These are phyloP conservation scores for Trematomus bernacchii DNA, from an alignment of 2,797 vertebrate genomes.

Conservation along the genomic window DNA sequence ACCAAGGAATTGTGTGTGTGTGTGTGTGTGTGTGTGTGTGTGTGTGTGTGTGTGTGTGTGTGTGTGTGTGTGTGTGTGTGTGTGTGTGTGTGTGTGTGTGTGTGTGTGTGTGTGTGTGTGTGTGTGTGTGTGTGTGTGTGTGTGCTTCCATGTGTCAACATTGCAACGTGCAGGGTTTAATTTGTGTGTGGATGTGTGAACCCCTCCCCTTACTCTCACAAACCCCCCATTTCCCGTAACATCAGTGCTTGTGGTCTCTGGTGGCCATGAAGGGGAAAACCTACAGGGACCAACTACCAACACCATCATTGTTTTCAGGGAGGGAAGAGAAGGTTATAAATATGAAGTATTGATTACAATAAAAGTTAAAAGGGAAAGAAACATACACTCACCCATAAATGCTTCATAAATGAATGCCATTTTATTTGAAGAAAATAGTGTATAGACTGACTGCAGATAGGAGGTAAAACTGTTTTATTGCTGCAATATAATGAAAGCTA, in stretches of 20 bases:
- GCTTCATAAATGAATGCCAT: background rate
- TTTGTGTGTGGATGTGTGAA: slow-evolving; percentile 16
- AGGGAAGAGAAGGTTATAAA: background rate
- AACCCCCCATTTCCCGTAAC: slow-evolving; percentile 42
- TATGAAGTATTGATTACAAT: background rate
- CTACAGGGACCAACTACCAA: slow-evolving; percentile 40
- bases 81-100: slow-evolving; percentile 25
- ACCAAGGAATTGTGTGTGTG: slow-evolving; percentile 48
- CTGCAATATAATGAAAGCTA: too few species aligned
- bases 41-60: slow-evolving; percentile 19
- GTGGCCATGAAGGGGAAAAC: slow-evolving; percentile 40
- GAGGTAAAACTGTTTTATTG: too few species aligned
- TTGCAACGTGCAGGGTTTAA: slow-evolving; percentile 15
- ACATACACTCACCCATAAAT: background rate
- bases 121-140: slow-evolving; percentile 17
- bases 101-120: slow-evolving; percentile 29
- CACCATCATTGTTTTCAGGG: slow-evolving; percentile 8
- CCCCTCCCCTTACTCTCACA: background rate
- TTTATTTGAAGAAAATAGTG: too few species aligned
- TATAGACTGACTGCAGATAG: too few species aligned
- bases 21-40: slow-evolving; percentile 24
- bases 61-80: slow-evolving; percentile 15
- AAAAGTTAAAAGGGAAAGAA: background rate
- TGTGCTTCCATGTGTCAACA: slow-evolving; percentile 14
- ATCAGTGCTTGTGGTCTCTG: slow-evolving; percentile 30